A percentile compares a stretch with the other conserved stretches of the same genome.
Conservation (phyloP, 1,140 invertebrate species). For the Drosophila burlai region DNA sequence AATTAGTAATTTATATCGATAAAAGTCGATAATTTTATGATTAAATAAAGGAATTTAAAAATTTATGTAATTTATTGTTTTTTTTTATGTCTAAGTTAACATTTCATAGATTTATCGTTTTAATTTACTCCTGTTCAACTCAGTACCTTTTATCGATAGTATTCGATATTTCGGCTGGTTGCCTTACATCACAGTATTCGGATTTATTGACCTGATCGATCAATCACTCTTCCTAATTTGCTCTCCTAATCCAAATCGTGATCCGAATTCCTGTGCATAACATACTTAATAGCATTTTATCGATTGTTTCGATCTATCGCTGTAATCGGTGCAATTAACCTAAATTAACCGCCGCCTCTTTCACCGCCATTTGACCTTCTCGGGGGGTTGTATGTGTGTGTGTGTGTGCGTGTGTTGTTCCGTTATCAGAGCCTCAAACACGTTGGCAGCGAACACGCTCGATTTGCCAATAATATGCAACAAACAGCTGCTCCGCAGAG, state of each 20-base stretch:
- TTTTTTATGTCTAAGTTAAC: too few relatives aligned
- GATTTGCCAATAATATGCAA: conserved; percentile 81
- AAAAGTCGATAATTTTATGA: too few relatives aligned
- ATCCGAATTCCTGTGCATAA: conserved; percentile 1
- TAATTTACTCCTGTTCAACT: neutral
- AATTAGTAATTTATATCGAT: too few relatives aligned
- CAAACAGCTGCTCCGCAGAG: conserved; percentile 54
- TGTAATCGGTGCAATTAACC: conserved; percentile 20
- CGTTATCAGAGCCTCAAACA: conserved; percentile 71
- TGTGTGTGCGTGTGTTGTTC: neutral
- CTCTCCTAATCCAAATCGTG: conserved; percentile 5
- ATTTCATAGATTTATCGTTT: too few relatives aligned
- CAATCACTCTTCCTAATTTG: neutral
- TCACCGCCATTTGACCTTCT: conserved; percentile 39
- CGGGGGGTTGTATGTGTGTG: neutral
- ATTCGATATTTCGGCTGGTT: neutral
- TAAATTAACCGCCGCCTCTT: conserved; percentile 2
- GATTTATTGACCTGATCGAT: neutral
- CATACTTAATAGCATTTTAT: conserved; percentile 4
- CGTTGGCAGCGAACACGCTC: conserved; percentile 67
- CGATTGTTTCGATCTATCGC: conserved; percentile 12
- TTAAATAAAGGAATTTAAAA: too few relatives aligned
- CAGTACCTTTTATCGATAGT: neutral
- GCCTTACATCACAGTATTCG: neutral
- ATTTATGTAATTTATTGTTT: too few relatives aligned